Conservation (phyloP, 2,113 vertebrate species). For the Pangasianodon hypophthalmus region DNA sequence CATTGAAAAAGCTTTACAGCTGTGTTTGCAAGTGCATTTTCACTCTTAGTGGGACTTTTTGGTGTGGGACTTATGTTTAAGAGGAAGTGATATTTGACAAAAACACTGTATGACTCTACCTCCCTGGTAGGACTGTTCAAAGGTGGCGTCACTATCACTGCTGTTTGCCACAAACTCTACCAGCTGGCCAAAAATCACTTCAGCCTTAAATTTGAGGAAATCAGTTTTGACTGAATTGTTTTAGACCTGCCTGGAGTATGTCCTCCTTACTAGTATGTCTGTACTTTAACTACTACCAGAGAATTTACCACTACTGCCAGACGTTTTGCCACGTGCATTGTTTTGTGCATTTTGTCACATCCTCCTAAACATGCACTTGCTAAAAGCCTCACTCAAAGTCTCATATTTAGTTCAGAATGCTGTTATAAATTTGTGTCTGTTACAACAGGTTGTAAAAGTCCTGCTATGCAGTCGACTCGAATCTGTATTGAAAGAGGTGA, state of each 20-base stretch:
- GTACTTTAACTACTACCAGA: background rate
- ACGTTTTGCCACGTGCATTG: too few relatives aligned
- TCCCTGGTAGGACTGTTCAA: background rate
- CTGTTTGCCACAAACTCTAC: background rate
- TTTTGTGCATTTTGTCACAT: background rate
- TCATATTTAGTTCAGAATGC: background rate
- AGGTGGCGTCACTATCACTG: background rate
- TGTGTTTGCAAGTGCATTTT: background rate
- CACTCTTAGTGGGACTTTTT: background rate
- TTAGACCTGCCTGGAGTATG: background rate
- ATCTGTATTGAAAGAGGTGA: slow-evolving; percentile 68
- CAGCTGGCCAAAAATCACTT: background rate
- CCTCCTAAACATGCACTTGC: background rate
- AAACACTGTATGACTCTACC: background rate
- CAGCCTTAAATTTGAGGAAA: background rate
- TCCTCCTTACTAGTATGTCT: background rate
- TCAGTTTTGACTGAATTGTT: background rate
- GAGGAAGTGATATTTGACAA: background rate
- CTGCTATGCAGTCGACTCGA: slow-evolving; percentile 57
- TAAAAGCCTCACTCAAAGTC: background rate
- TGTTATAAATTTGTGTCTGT: slow-evolving; percentile 1
- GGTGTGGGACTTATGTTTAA: background rate
- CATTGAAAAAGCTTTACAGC: background rate
- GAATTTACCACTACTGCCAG: background rate
- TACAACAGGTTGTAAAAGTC: slow-evolving; percentile 62